Base-by-base conservation (phyloP, 2,888 invertebrate species). In the Leptopilina drosophilae region DNA sequence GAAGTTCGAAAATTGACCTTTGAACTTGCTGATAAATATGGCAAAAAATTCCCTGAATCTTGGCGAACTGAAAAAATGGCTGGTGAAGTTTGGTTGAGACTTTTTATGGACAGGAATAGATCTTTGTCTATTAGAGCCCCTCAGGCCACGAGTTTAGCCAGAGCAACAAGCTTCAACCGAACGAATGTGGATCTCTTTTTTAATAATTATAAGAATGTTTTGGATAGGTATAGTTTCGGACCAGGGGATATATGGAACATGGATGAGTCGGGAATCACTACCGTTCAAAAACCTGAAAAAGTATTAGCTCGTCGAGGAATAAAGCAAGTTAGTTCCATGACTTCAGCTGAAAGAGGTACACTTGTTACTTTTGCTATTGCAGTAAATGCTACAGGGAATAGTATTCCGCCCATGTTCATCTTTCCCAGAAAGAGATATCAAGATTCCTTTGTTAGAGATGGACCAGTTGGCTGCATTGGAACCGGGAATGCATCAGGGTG, bases 271-370 rank as follows among this genome's bases (percentile, higher is more conserved):
- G 53, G 53, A 14, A 56, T 56, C 53, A 56, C 53, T 56, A 56
- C 91, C 5, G 91, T 92, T 5, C 90, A 91, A 79, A 90, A 86
- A 80, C 90, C 91, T n/a, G 81, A 87, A 69, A 87, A 86, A 83
- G 81, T 92, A 56, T 81, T 92, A 77, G 90, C 89, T 5, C 80
- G 83, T 82, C 88, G 86, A 84, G 53, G 53, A 56, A 56, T 12
- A 56, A 56, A 56, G 9, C 53, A 56, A 56, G 53, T 14, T 8
- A 56, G 53, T 56, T 56, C 53, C 14, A 56, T 56, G 53, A 56
- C 53, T 11, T 56, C 53, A 56, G 53, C 7, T 56, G 53, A 56
- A 56, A 56, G 53, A 56, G 53, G 53, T 4, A 56, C 53, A 8
- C 53, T 56, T 8, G 53, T 56, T 12, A 56, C 53, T 56, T 56